These are phyloP conservation scores for Heliconius melpomene DNA, from an alignment of 1,140 invertebrate species.

Conservation along the genomic window DNA sequence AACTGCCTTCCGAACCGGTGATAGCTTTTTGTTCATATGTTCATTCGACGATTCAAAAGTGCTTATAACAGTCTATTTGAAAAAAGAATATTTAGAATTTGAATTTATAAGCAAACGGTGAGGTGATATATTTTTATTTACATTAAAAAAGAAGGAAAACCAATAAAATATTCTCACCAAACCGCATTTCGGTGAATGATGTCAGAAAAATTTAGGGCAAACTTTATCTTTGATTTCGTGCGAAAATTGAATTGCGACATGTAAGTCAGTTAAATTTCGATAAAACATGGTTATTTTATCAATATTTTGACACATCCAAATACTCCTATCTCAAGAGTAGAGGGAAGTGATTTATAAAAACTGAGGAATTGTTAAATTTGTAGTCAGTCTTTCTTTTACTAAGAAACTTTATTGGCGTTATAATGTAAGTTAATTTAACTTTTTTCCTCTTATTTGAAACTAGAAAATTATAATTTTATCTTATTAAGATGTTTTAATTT, in stretches of 20 bases:
- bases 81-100: too few species aligned
- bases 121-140: too few species aligned
- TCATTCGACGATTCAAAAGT: too few species aligned
- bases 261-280: conserved; percentile 35
- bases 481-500: neutral
- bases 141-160: too few species aligned
- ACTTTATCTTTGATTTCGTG: conserved; percentile 25
- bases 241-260: conserved; percentile 35
- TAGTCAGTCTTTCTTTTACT: conserved; percentile 15
- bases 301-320: conserved; percentile 44
- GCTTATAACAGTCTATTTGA: too few species aligned
- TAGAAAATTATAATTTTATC: neutral
- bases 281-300: conserved; percentile 46
- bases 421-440: neutral
- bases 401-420: neutral
- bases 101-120: too few species aligned
- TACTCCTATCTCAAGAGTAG: conserved; percentile 49
- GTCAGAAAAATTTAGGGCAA: conserved; percentile 17
- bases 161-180: too few species aligned
- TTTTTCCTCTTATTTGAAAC: neutral
- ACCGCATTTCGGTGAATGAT: too few species aligned
- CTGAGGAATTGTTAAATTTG: conserved; percentile 14
- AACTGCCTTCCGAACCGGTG: too few species aligned
- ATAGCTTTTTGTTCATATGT: too few species aligned
- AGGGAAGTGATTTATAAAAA: conserved; percentile 58